Base-by-base conservation (phyloP, 2,888 invertebrate genomes). In the Microchrysa polita region DNA sequence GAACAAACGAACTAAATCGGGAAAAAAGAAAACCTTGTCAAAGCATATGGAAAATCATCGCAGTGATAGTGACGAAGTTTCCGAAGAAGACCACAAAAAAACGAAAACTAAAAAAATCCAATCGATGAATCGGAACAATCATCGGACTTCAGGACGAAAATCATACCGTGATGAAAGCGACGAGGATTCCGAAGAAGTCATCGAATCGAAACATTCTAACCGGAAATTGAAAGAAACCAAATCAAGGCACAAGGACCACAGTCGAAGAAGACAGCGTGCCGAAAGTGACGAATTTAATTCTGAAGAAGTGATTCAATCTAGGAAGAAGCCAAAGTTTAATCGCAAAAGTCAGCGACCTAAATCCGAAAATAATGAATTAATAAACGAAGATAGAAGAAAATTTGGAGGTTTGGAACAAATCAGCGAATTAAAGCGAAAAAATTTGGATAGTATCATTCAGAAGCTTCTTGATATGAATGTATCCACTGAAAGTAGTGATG, bases 381-480 rank as follows among this genome's bases (percentile, higher is more conserved):
- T 10, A 1, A 10, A 34, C 23, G 18, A 61, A 42, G 40, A 61
- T 12, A 1, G 1, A 9, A 27, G n/a, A 27, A 22, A 27, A 7
- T 5, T 23, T 10, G 40, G 0, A 44, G 44, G 44, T 44, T 7
- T 10, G 52, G 16, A 52, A 52, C 14, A 44, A 44, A 12, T 52
- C 52, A 52, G 52, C 52, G 10, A 14, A 14, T 52, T 60, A 27
- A 60, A 23, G 5, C 20, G 60, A 44, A 48, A n/a, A 14, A 65
- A 44, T 14, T 65, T 42, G 44, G 65, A 48, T 7, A 44, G n/a
- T 20, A 44, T 65, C 10, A 44, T 65, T 9, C 65, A 65, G 22
- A 44, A 48, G 9, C 5, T 65, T 2, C 44, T 22, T 44, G 14
- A 65, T 14, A 12, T 65, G 10, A n/a, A 44, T 7, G 44, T 20